Conservation (phyloP, 2,797 vertebrate genomes). For the Liasis olivaceus region DNA sequence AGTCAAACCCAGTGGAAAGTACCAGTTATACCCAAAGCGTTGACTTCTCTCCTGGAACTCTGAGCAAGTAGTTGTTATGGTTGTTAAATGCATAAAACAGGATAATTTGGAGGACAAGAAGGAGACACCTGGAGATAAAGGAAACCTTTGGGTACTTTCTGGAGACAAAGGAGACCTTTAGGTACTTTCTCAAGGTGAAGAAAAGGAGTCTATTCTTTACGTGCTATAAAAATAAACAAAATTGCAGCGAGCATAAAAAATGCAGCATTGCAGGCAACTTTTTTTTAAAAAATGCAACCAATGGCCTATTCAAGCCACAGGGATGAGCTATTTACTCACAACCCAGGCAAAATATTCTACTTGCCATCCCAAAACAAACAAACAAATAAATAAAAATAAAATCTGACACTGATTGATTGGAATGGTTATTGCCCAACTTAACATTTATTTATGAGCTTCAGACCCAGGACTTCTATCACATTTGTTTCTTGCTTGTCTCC, state of each 20-base stretch:
- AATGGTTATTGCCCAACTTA: background rate
- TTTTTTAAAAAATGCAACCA: background rate
- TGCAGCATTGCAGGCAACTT: background rate
- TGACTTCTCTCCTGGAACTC: background rate
- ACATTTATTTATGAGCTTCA: background rate
- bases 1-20: background rate
- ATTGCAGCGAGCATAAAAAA: background rate
- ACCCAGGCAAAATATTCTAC: background rate
- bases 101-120: background rate
- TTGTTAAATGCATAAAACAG: background rate
- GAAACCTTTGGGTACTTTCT: conserved; percentile 25
- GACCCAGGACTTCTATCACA: conserved; percentile 18
- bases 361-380: background rate
- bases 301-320: background rate
- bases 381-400: background rate
- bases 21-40: background rate
- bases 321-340: background rate
- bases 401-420: background rate
- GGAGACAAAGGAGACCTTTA: background rate
- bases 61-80: background rate
- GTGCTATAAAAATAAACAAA: background rate
- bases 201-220: background rate
- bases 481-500: background rate
- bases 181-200: conserved; percentile 6
- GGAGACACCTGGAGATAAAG: background rate